These are phyloP conservation scores for Megastigmus dorsalis DNA, from an alignment of 2,888 invertebrate genomes.

Conservation along the genomic window DNA sequence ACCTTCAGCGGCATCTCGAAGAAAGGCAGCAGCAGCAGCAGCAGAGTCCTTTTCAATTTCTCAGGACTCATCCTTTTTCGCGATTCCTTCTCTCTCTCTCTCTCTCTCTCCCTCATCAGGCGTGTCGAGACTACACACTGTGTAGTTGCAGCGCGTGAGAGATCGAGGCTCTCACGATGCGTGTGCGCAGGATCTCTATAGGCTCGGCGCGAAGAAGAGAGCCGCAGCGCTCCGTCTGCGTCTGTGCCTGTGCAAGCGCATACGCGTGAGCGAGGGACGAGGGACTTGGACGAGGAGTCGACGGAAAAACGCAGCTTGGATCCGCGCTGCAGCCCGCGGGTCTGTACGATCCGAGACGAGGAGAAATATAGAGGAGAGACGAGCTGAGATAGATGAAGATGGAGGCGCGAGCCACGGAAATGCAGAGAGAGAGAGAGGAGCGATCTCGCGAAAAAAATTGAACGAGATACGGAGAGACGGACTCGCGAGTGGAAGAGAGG, in stretches of 20 bases:
- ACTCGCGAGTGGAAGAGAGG: not conserved
- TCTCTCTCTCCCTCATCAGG: constrained; percentile 10
- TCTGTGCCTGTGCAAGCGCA: not conserved
- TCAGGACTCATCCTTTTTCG: constrained; percentile 33
- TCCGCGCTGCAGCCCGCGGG: no score
- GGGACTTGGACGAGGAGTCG: not conserved
- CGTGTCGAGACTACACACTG: constrained; percentile 3
- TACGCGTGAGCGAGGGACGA: no score
- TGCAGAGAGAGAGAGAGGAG: not conserved
- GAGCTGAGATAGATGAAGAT: constrained; percentile 23
- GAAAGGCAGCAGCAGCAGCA: constrained; percentile 3
- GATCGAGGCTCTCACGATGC: constrained; percentile 32
- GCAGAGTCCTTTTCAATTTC: constrained; percentile 45
- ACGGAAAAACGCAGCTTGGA: constrained; percentile 19
- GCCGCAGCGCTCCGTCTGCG: not conserved
- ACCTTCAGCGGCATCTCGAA: no score
- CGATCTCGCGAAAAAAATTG: constrained; percentile 1
- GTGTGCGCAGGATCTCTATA: constrained; percentile 18
- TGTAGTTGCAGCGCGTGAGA: constrained; percentile 29
- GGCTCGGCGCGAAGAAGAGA: constrained; percentile 8
- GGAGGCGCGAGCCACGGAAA: no score
- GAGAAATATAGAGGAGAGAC: constrained; percentile 10
- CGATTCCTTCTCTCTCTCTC: constrained; percentile 7
- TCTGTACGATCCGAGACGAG: not conserved
- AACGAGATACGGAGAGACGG: not conserved